Base-by-base conservation (phyloP, 2,888 invertebrate genomes). In the Mesochorus sp. region DNA sequence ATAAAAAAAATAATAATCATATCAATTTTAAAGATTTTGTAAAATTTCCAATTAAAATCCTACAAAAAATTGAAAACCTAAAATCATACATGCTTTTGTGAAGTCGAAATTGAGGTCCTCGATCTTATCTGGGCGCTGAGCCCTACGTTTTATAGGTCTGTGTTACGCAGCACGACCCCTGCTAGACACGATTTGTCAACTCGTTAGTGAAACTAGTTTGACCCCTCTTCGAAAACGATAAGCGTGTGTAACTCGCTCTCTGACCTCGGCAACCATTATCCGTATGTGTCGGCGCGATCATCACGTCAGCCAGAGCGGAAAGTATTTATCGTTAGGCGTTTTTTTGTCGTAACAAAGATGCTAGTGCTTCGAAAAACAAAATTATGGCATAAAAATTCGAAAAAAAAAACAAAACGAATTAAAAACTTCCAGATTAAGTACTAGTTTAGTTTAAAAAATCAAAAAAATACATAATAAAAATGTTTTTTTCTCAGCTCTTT, bases 111-210 rank as follows among this genome's bases (percentile, higher is more conserved):
- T 53, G 19, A 44, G 17, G 26, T 12, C 19, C 53, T 55, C 17
- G 68, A 68, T 55, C 44, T 83, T 83, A 85, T 84, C 82, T 28
- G n/a, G 12, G 31, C 75, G 79, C 80, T 80, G 79, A 77, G 82
- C 88, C 86, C 87, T 89, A 88, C 85, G 86, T 85, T 89, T 89
- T 89, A 90, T 90, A 88, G 89, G 88, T 88, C 87, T 88, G 85
- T 86, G 87, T 85, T 82, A n/a, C n/a, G 47, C 28, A 86, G 86
- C 88, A 90, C 88, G 89, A 89, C 88, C 88, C 91, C 88, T 90
- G 83, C 82, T 90, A 88, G 91, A 90, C 88, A 84, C 89, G 89
- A 91, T 91, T 91, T 91, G 91, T 91, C 91, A 91, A 91, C 90
- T 90, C 90, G 91, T 90, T 91, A 91, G 90, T 88, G 87, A 83